phyloP scores from a whole-genome alignment of 2,113 vertebrate species.

The Turnix velox region DNA sequence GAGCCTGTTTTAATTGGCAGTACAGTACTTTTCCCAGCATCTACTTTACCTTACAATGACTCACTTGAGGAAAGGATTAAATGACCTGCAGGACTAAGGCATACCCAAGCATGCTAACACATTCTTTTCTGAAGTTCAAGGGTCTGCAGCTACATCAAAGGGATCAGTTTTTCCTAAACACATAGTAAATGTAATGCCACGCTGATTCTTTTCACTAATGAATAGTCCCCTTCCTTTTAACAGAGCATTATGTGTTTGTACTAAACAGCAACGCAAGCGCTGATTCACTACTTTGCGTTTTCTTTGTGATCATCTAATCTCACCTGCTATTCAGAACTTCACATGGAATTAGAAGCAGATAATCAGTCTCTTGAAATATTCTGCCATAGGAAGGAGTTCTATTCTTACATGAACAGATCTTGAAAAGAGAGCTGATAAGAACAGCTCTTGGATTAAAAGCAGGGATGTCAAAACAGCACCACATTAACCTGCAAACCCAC shows the following conservation, averaged over 20 bases:
- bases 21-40: constrained; percentile 33
- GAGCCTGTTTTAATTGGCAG: constrained; percentile 53
- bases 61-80: constrained; percentile 44
- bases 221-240: neutral
- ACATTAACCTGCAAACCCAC: neutral
- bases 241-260: neutral
- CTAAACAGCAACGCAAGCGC: neutral
- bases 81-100: constrained; percentile 22
- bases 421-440: neutral
- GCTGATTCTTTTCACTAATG: constrained; percentile 55
- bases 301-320: constrained; percentile 31
- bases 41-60: constrained; percentile 56
- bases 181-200: constrained; percentile 1
- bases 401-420: neutral
- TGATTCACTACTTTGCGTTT: neutral
- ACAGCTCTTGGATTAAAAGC: neutral
- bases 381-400: neutral
- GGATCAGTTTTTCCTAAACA: neutral
- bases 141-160: constrained; percentile 58
- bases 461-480: neutral
- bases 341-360: neutral
- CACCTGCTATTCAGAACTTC: constrained; percentile 44
- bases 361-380: neutral
- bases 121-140: constrained; percentile 61
- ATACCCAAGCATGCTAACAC: neutral